Evolutionary conservation across 2,797 vertebrate species (phyloP), one percentile per base, ranked within the genome.

Genomic region (Naso thynnoides): DNA sequence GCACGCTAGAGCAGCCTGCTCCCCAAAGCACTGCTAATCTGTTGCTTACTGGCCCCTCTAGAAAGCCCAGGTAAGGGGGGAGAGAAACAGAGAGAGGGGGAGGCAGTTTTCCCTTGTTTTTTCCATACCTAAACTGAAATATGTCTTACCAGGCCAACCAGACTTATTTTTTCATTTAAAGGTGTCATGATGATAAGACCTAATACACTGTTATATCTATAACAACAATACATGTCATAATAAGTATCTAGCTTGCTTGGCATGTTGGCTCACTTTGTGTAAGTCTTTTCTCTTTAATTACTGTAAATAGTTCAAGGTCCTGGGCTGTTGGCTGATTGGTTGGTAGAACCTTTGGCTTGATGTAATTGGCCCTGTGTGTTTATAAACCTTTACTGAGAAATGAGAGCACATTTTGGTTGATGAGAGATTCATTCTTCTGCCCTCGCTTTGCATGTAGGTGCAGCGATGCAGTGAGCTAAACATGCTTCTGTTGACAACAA

Each of bases 21-120:
- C 82, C 78, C 85, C 80, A 86, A 78, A 87, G 88, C 87, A 77
- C 81, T 57, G 76, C 79, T 90, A 91, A 91, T 89, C 86, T 90
- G 86, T 81, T 79, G 83, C 86, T 80, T 76, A 73, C 81, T 65
- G 72, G 79, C 78, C 81, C 80, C 72, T 78, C 65, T 68, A 81
- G 76, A 49, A 14, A 58, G 68, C 73, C 82, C 87, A 90, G 87
- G 85, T 86, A 83, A 87, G 56, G 67, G 73, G 63, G 62, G 66
- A 44, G 68, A 48, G 36, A 79, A 48, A 41, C 2, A 10, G 24
- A 39, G 56, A 57, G 26, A 8, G 13, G 6, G 24, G 26, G 31
- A 58, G 27, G 38, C 60, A 38, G 31, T 63, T 78, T 64, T 44
- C 10, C 24, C 24, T 66, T 23, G 14, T 59, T 77, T 76, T 57